Percentiles rank a stretch among this genome's conserved stretches.
Conservation (phyloP, 2,888 invertebrate species). For the Archips crataeganus region DNA sequence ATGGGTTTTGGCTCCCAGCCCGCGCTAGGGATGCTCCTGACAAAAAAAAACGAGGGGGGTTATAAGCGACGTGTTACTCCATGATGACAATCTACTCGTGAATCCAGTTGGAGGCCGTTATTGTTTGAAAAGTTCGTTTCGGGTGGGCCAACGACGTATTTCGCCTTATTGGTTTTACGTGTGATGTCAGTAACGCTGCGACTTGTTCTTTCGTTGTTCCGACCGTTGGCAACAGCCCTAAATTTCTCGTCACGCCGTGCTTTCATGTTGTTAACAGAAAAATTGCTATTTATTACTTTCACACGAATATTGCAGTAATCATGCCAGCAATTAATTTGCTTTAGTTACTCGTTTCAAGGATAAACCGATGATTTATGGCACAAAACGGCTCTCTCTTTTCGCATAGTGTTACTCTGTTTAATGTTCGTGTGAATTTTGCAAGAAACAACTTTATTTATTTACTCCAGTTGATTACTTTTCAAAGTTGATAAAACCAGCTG, state of each 20-base stretch:
- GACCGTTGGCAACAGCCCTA: conserved; percentile 46
- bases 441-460: not conserved
- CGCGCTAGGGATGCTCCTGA: conserved; percentile 62
- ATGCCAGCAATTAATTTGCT: conserved; percentile 25
- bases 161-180: conserved; percentile 8
- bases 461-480: not conserved
- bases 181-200: conserved; percentile 24
- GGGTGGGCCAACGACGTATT: not conserved
- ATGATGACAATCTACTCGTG: conserved; percentile 13
- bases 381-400: conserved; percentile 31
- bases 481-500: conserved; percentile 14
- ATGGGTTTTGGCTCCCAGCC: conserved; percentile 72
- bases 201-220: conserved; percentile 45
- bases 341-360: conserved; percentile 35
- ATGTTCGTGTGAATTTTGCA: conserved; percentile 12
- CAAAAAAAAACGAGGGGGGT: conserved; percentile 54
- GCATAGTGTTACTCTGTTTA: conserved; percentile 9
- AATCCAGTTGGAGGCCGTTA: conserved; percentile 35
- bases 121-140: conserved; percentile 37
- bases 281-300: conserved; percentile 43
- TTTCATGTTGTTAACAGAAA: conserved; percentile 43
- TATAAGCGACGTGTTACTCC: conserved; percentile 43
- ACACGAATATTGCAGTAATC: conserved; percentile 36
- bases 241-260: conserved; percentile 49
- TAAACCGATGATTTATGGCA: conserved; percentile 41